phyloP scores from a whole-genome alignment of 2,113 vertebrate genomes.

The Dipodomys ordii region DNA sequence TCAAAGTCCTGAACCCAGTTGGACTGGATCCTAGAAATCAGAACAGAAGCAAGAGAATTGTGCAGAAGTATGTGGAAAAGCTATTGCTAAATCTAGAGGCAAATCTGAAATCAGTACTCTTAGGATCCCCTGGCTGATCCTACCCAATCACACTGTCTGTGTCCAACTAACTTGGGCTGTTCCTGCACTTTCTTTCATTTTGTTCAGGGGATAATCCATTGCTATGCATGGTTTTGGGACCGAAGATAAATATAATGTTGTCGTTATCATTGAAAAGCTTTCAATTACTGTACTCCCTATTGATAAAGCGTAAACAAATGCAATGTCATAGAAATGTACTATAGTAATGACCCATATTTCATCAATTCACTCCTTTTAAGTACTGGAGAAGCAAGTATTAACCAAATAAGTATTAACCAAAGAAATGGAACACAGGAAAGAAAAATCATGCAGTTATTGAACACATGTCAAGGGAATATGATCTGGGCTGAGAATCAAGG shows the following conservation, averaged over 20 bases:
- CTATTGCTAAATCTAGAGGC: not conserved
- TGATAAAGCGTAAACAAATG: not conserved
- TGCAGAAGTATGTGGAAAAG: not conserved
- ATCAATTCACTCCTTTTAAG: not conserved
- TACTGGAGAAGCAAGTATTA: not conserved
- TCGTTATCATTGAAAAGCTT: not conserved
- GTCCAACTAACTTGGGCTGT: not conserved
- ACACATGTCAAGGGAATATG: not conserved
- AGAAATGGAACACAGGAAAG: not conserved
- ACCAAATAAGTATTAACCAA: conserved; percentile 22
- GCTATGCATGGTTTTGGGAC: not conserved
- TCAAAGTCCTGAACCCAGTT: not conserved
- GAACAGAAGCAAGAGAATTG: not conserved
- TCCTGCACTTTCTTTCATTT: not conserved
- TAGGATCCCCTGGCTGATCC: not conserved
- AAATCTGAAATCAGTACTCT: not conserved
- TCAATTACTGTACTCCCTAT: not conserved
- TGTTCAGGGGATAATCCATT: not conserved
- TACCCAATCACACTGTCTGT: not conserved
- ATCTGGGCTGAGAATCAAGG: not conserved
- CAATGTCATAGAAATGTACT: not conserved
- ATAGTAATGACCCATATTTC: not conserved
- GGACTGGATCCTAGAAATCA: not conserved
- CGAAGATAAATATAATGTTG: not conserved
- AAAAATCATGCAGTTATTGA: not conserved